A percentile compares a stretch with the other conserved stretches of the same genome.
phyloP scores from a whole-genome alignment of 2,888 invertebrate genomes.

The Dione juno region DNA sequence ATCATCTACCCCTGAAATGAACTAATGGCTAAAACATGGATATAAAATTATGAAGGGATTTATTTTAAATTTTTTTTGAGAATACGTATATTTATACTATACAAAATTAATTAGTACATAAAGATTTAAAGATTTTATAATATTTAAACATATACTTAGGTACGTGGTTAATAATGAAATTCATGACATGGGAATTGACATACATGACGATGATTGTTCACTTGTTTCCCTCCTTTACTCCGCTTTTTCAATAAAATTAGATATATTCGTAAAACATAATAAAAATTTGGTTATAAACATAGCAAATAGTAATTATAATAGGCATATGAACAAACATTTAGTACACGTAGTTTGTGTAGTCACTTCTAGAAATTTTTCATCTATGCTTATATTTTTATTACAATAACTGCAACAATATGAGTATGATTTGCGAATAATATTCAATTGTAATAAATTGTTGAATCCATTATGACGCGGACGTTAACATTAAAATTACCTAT shows the following conservation, averaged over 20 bases:
- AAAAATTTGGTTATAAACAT: not conserved
- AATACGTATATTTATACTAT: not conserved
- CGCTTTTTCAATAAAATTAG: too few relatives aligned
- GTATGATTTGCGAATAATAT: conserved; percentile 51
- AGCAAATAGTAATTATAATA: not conserved
- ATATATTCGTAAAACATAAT: too few relatives aligned
- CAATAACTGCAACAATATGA: conserved; percentile 52
- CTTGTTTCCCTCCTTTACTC: too few relatives aligned
- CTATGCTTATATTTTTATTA: conserved; percentile 46
- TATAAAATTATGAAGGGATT: conserved; percentile 47
- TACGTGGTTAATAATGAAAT: too few relatives aligned
- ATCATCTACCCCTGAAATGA: conserved; percentile 81
- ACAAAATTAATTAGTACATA: not conserved
- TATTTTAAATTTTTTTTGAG: conserved; percentile 52
- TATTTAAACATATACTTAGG: too few relatives aligned
- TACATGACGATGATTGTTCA: too few relatives aligned
- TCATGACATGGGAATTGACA: too few relatives aligned
- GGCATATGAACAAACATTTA: not conserved
- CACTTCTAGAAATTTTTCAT: conserved; percentile 46
- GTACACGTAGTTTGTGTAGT: conserved; percentile 4
- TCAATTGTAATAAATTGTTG: conserved; percentile 40
- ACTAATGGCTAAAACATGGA: conserved; percentile 71
- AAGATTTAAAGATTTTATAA: not conserved
- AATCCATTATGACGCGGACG: conserved; percentile 24
- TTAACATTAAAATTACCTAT: conserved; percentile 21